Evolutionary conservation across 35 echinoderm and acorn worm genomes (phyloP).

Genomic region (Ophioderma brevispina): DNA sequence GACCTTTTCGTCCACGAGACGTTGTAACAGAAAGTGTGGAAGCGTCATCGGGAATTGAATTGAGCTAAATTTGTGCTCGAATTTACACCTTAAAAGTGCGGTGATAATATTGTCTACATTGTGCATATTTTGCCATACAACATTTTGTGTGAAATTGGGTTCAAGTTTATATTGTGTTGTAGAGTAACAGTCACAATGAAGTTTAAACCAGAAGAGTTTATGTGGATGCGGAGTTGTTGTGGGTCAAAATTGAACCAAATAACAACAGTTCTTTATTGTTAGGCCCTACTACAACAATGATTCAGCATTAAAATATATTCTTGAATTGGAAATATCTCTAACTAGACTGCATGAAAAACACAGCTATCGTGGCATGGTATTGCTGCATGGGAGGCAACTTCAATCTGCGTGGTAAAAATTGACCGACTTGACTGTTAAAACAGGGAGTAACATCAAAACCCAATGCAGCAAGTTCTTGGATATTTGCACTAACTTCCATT

Average conservation of each 20-base stretch:
- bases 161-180: too few relatives aligned
- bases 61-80: too few relatives aligned
- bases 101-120: too few relatives aligned
- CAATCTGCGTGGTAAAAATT: too few relatives aligned
- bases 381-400: slow-evolving; percentile 12
- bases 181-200: too few relatives aligned
- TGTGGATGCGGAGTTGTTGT: background rate
- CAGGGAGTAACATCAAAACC: background rate
- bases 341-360: background rate
- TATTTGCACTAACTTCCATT: background rate
- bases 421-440: background rate
- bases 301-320: background rate
- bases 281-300: background rate
- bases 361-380: background rate
- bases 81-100: too few relatives aligned
- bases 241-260: background rate
- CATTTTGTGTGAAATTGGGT: too few relatives aligned
- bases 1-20: too few relatives aligned
- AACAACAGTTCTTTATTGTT: background rate
- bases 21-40: too few relatives aligned
- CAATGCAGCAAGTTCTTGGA: background rate
- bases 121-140: too few relatives aligned
- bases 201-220: too few relatives aligned
- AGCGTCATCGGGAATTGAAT: too few relatives aligned
- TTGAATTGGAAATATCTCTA: background rate